Evolutionary conservation across 2,888 invertebrate species (phyloP).

Genomic region (Ernsta delagoae): DNA sequence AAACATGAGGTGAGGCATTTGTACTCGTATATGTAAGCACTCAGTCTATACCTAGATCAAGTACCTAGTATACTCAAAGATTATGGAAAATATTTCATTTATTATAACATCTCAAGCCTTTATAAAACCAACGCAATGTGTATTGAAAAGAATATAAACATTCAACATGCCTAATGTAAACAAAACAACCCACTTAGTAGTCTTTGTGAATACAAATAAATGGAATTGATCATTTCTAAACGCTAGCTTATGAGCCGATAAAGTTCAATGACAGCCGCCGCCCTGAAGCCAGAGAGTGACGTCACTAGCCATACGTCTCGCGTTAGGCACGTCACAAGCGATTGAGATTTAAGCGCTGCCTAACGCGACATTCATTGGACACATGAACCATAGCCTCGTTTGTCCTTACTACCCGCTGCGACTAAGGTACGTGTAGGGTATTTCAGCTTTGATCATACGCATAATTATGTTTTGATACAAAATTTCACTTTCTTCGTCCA

Average conservation of each 20-base stretch:
- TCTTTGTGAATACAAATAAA: background rate
- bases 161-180: background rate
- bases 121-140: no score
- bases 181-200: background rate
- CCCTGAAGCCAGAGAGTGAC: slow-evolving; percentile 2
- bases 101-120: no score
- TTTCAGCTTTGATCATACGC: no score
- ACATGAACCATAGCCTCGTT: background rate
- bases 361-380: slow-evolving; percentile 31
- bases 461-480: no score
- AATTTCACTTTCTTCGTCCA: no score
- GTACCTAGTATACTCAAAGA: no score
- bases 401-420: background rate
- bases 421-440: no score
- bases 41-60: no score
- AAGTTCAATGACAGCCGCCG: slow-evolving; percentile 19
- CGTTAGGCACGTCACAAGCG: slow-evolving; percentile 22
- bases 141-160: no score
- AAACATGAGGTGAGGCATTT: no score
- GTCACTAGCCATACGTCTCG: slow-evolving; percentile 18
- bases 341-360: slow-evolving; percentile 33
- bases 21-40: no score
- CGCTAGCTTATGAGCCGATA: slow-evolving; percentile 1
- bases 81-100: no score
- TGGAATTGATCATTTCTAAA: background rate